A percentile compares a stretch with the other conserved stretches of the same genome.
Evolutionary conservation across 2,888 invertebrate species (phyloP).

Genomic region (Ceramica pisi): DNA sequence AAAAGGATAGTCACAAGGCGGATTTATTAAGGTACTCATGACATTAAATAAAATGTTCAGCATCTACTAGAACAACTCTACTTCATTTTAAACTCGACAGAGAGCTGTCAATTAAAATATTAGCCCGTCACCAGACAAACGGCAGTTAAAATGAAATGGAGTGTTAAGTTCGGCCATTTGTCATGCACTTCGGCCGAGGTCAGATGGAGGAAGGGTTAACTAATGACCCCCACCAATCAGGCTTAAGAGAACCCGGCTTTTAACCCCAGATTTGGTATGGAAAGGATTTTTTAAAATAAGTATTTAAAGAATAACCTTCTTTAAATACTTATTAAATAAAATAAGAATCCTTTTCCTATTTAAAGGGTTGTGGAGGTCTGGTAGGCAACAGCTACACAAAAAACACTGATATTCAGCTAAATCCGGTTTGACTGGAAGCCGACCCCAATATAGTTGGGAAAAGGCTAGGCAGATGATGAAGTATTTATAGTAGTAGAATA

Average conservation of each 20-base stretch:
- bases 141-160: constrained; percentile 68
- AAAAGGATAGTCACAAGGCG: too few relatives aligned
- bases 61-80: neutral
- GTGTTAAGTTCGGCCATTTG: constrained; percentile 68
- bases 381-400: too few relatives aligned
- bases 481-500: too few relatives aligned
- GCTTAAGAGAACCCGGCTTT: constrained; percentile 60
- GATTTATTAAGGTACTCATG: too few relatives aligned
- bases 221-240: constrained; percentile 77
- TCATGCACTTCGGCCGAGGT: constrained; percentile 65
- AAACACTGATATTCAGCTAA: too few relatives aligned
- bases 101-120: constrained; percentile 60
- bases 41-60: neutral
- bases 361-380: too few relatives aligned
- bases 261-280: constrained; percentile 54
- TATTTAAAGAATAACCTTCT: too few relatives aligned
- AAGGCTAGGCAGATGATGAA: too few relatives aligned
- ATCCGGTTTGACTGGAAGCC: too few relatives aligned
- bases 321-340: too few relatives aligned
- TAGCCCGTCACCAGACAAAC: constrained; percentile 59
- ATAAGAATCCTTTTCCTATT: too few relatives aligned
- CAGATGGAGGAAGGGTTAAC: constrained; percentile 70
- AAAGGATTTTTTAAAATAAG: constrained; percentile 1
- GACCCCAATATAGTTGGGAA: too few relatives aligned
- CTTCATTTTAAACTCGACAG: constrained; percentile 3